phyloP scores from a whole-genome alignment of 2,797 vertebrate species.

The Spinus olivaceus region DNA sequence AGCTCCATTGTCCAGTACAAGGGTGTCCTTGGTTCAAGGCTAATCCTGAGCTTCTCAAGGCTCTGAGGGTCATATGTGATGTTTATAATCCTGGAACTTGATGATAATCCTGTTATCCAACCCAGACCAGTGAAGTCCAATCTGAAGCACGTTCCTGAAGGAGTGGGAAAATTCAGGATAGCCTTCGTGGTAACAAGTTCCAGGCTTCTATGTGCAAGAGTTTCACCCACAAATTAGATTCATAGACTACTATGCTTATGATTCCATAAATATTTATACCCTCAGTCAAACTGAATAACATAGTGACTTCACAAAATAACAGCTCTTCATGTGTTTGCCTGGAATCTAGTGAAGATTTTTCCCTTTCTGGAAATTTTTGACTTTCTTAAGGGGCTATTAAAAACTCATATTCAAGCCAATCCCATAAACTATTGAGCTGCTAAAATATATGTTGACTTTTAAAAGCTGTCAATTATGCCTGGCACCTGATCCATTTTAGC shows the following conservation, averaged over 20 bases:
- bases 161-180: not conserved
- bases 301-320: not conserved
- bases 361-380: not conserved
- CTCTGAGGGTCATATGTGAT: not conserved
- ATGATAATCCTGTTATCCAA: not conserved
- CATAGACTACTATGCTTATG: not conserved
- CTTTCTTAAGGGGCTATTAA: not conserved
- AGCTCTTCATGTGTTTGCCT: not conserved
- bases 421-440: not conserved
- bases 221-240: not conserved
- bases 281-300: not conserved
- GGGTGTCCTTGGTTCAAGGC: not conserved
- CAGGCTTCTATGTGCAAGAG: fast-evolving
- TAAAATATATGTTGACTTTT: not conserved
- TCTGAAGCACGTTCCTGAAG: not conserved
- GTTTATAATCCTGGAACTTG: not conserved
- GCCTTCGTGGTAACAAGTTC: not conserved
- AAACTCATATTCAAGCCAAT: not conserved
- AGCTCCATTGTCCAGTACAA: not conserved
- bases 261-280: not conserved
- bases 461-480: not conserved
- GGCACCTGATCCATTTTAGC: not conserved
- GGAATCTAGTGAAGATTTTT: not conserved
- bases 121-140: not conserved
- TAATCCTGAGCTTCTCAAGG: not conserved